Conservation (phyloP, 2,113 vertebrate genomes). For the Bubo blakistoni region DNA sequence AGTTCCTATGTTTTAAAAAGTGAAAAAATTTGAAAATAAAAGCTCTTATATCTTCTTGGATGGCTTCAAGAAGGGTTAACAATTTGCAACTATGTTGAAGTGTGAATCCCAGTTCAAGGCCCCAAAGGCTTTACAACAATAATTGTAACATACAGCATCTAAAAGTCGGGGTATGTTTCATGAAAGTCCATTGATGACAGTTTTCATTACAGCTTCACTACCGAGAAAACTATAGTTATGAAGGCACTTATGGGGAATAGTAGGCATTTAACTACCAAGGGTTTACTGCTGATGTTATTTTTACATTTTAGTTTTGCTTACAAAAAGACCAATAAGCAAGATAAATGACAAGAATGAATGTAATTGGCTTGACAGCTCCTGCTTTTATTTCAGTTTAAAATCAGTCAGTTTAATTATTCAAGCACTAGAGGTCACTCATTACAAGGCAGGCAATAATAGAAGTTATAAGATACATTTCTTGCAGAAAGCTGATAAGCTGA, state of each 20-base stretch:
- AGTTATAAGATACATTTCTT: background rate
- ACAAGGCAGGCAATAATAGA: background rate
- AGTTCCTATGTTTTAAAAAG: background rate
- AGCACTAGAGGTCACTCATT: background rate
- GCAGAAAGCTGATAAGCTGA: background rate
- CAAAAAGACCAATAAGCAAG: conserved; percentile 3
- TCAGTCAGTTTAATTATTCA: conserved; percentile 23
- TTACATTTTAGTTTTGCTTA: conserved; percentile 49
- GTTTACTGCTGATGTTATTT: conserved; percentile 52
- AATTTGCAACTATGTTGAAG: conserved; percentile 14
- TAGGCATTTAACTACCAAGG: conserved; percentile 36
- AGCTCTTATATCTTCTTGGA: background rate
- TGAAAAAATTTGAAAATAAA: background rate
- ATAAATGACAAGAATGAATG: conserved; percentile 18
- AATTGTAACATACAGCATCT: conserved; percentile 46
- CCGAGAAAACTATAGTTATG: conserved; percentile 37
- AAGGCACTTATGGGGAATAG: conserved; percentile 53
- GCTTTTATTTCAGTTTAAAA: conserved; percentile 35
- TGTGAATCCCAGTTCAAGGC: conserved; percentile 4
- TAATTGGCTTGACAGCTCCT: background rate
- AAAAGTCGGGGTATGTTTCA: conserved; percentile 64
- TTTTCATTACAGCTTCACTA: conserved; percentile 66
- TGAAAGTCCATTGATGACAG: conserved; percentile 58
- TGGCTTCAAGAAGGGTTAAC: conserved; percentile 33
- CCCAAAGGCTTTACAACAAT: conserved; percentile 4